Conservation (phyloP, 2,113 vertebrate genomes). For the Petrocephalus zakoni region DNA sequence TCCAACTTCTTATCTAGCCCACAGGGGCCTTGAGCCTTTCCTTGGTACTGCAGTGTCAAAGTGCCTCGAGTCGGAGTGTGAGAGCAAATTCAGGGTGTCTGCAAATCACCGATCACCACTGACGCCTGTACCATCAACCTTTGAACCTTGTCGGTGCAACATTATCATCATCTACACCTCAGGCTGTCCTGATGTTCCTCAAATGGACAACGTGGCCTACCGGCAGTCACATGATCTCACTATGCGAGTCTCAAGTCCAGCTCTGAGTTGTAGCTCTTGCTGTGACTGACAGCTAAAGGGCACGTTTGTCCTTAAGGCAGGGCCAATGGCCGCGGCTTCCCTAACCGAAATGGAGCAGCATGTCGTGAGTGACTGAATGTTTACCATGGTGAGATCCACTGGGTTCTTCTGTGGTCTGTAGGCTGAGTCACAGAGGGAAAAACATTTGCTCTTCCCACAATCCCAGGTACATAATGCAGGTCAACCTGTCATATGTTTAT, state of each 20-base stretch:
- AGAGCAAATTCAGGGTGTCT: too few species aligned
- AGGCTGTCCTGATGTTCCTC: background rate
- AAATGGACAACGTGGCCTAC: background rate
- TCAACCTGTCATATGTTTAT: background rate
- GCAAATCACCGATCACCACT: too few species aligned
- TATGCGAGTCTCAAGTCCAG: background rate
- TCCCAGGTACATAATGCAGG: background rate
- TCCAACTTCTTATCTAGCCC: too few species aligned
- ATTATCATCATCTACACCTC: too few species aligned
- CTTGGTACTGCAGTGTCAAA: too few species aligned
- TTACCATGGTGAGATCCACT: background rate
- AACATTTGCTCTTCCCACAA: background rate
- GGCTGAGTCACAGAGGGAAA: background rate
- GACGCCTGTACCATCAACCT: background rate
- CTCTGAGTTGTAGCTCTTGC: background rate
- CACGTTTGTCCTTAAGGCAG: background rate
- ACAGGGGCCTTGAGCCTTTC: too few species aligned
- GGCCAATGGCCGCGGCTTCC: background rate
- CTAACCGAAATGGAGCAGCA: conserved; percentile 4
- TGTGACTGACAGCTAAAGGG: background rate
- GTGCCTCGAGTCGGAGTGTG: too few species aligned
- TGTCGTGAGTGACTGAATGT: background rate
- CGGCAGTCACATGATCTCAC: conserved; percentile 8
- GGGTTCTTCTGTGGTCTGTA: background rate
- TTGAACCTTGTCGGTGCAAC: background rate